A percentile compares a stretch with the other conserved stretches of the same genome.
Conservation (phyloP, 2,888 invertebrate genomes). For the Augiades crinisus region DNA sequence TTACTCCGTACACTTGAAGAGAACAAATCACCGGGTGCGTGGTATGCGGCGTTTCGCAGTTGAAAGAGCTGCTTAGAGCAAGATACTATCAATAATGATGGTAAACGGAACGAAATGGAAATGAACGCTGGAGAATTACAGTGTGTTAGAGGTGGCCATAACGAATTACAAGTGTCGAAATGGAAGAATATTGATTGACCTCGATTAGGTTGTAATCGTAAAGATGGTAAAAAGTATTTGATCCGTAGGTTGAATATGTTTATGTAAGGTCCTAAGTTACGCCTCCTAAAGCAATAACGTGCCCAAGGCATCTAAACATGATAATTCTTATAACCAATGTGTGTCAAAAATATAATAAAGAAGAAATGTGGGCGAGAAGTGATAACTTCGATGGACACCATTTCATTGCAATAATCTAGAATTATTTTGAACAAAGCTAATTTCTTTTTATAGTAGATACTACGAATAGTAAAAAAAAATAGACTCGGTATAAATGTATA, state of each 20-base stretch:
- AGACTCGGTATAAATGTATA: too few relatives aligned
- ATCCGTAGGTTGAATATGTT: not conserved
- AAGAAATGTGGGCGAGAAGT: conserved; percentile 29
- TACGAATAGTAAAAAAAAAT: too few relatives aligned
- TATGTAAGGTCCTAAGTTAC: conserved; percentile 25
- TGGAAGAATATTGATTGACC: conserved; percentile 3
- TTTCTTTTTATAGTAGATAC: too few relatives aligned
- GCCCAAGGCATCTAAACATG: conserved; percentile 43
- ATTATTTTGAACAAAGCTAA: too few relatives aligned
- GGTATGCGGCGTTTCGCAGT: conserved; percentile 48
- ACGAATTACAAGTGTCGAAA: not conserved
- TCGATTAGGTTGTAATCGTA: conserved; percentile 9
- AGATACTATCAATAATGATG: conserved; percentile 23
- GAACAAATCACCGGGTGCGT: conserved; percentile 49
- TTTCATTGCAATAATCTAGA: too few relatives aligned
- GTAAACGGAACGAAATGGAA: conserved; percentile 27
- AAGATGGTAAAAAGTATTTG: conserved; percentile 6
- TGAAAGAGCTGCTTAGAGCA: conserved; percentile 31
- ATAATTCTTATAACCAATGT: conserved; percentile 8
- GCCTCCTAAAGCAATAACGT: conserved; percentile 38
- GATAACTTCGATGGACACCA: too few relatives aligned
- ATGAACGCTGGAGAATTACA: conserved; percentile 23
- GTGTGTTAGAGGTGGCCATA: conserved; percentile 9
- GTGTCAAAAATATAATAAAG: conserved; percentile 30
- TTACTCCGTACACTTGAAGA: conserved; percentile 57